Base-by-base conservation (phyloP, 1,140 invertebrate genomes). In the Drosophila saltans region DNA sequence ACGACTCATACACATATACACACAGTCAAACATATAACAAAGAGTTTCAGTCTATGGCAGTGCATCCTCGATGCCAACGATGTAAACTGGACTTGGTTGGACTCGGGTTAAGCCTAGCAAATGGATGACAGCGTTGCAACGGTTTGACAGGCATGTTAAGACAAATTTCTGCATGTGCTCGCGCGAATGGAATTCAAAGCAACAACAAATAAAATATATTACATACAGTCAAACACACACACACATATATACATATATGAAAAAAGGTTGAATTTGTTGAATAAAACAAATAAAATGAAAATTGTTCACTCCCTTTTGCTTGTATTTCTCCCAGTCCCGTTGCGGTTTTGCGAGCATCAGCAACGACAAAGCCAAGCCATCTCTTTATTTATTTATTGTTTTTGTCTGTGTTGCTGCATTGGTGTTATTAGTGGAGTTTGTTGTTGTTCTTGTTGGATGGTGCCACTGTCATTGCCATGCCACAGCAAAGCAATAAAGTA, bases 321-420 rank as follows among this genome's bases (percentile, higher is more conserved):
- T 33, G 24, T 21, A 16, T 61, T 33, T 48, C 11, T 64, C 24
- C 64, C 36, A 48, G 62, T 78, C 68, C 69, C 69, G 68, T 79
- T 85, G 82, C 75, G 83, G 83, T 88, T 89, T 83, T 88, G 77
- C 84, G 69, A 75, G 83, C 83, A 88, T 88, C 77, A 79, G 83
- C 80, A 82, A 74, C 78, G 75, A 78, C 80, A 82, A 82, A 78
- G 71, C 80, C 68, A 82, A 69, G 80, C 83, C 83, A 86, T 86
- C 83, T 86, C 88, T 86, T 86, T 86, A 88, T 86, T 86, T 86
- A 88, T 86, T 86, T 88, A 86, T 86, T 88, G 83, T 86, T 86
- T 86, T 86, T 86, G 82, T 86, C 82, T 86, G 82, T 82, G 83
- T 75, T 88, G 79, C 82, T 80, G 83, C 83, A 86, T 86, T 86